These are phyloP conservation scores for Merluccius polli DNA, from an alignment of 2,797 vertebrate genomes.

Conservation along the genomic window DNA sequence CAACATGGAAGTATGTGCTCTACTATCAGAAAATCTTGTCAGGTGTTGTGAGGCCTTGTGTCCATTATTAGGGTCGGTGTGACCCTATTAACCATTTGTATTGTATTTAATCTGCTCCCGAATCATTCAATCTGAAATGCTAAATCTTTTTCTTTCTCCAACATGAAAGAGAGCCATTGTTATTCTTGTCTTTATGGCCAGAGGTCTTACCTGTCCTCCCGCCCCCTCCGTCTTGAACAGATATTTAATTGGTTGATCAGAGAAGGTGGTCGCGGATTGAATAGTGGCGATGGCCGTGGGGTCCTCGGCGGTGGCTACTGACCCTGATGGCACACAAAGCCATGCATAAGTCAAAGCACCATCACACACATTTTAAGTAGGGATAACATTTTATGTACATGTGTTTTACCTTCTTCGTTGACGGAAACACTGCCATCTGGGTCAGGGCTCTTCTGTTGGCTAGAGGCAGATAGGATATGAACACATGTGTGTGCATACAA, in stretches of 20 bases:
- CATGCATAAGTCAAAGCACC: not conserved
- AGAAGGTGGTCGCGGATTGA: conserved; percentile 86
- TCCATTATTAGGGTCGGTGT: not conserved
- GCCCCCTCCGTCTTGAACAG: conserved; percentile 90
- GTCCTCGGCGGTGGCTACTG: conserved; percentile 86
- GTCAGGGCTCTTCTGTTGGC: conserved; percentile 74
- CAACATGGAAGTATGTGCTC: no score
- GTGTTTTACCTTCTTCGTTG: conserved; percentile 63
- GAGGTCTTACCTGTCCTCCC: conserved; percentile 80
- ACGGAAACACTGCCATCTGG: conserved; percentile 59
- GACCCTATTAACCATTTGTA: not conserved
- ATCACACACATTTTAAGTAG: not conserved
- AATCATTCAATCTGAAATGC: not conserved
- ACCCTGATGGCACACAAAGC: conserved; percentile 61
- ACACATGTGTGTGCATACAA: not conserved
- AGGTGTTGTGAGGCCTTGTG: not conserved
- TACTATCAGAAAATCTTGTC: not conserved
- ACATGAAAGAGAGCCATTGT: not conserved
- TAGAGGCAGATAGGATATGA: conserved; percentile 28
- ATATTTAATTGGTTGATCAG: conserved; percentile 91
- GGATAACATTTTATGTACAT: not conserved
- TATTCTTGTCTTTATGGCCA: not conserved
- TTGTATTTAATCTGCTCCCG: not conserved
- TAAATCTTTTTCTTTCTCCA: not conserved
- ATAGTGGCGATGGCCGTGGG: conserved; percentile 87